Evolutionary conservation across 2,888 invertebrate genomes (phyloP), one percentile per base, ranked within the genome.

Genomic region (Volucella inanis): DNA sequence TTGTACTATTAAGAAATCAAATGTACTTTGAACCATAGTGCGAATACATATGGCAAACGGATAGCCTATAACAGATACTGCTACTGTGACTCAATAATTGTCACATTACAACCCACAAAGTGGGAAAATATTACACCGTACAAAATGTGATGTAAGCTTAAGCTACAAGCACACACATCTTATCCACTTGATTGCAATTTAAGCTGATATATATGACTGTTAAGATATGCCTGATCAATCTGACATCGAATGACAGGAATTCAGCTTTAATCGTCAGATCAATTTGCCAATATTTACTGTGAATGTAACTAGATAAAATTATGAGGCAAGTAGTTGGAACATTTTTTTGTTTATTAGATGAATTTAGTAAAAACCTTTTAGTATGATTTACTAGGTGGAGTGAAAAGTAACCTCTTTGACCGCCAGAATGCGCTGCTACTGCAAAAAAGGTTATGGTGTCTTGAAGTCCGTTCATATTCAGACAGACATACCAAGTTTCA

Each of bases 71-170:
- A 39, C 39, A 14, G 18, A 39, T 52, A 10, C 31, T 15, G 52
- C 49, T 43, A 39, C 31, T 55, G 54, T 68, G 55, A 18, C 62
- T 57, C 67, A 78, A 72, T 72, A 83, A 68, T 61, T 62, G 67
- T 49, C 78, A 59, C 52, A 76, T 64, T 57, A 75, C 15, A 45
- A 31, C 50, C 50, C 31, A 64, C 81, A 57, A 65, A 65, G 76
- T 71, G 76, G 71, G 47, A 59, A 70, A 64, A 70, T 71, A 77
- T 82, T 71, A 67, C 65, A 77, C 65, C 57, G 52, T 54, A 77
- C 47, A 41, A 31, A 65, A 45, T 41, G 59, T 82, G 54, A 61
- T 82, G 82, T 67, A 77, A 82, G 31, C 71, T 71, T 65, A 71
- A 77, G 22, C 54, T 47, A 61, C 15, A 52, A 22, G 15, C 50